Evolutionary conservation across 2,797 vertebrate species (phyloP), one percentile per base, ranked within the genome.

Genomic region (Hydrophis major): DNA sequence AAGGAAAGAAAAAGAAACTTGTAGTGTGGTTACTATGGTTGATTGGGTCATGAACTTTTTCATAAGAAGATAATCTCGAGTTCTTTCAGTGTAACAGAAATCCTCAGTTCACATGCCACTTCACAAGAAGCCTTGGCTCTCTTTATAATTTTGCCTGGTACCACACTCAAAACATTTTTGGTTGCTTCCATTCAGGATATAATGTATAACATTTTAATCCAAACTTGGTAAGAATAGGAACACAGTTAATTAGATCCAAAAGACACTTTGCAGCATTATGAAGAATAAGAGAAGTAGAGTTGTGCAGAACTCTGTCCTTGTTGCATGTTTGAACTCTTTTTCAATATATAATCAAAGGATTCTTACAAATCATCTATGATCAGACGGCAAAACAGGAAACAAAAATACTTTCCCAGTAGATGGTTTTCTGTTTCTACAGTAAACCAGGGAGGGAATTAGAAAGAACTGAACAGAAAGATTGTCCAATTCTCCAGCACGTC

Each of bases 61-160:
- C 47, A 61, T 83, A 37, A 16, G 55, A 59, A n/a, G 89, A n/a
- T 25, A n/a, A 16, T 60, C 25, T 93, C 25, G 8, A 22, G 22
- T 12, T 59, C 16, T 32, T 74, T 22, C 57, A 50, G 4, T 27
- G 22, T 78, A 87, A 66, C 56, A 53, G 10, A 32, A 50, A 16
- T 32, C 50, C 61, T 88, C 12, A 6, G 28, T 50, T 57, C 16
- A 2, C 37, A 16, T 14, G 13, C 20, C 47, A 37, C 32, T 63
- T 42, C 37, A n/a, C 56, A 86, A 57, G 56, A 86, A 89, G 0
- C 2, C 22, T 2, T 25, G 18, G 1, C 0, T 0, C 14, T 22
- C 25, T 5, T 28, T n/a, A 11, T 53, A 89, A 89, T 16, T 53
- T 91, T 87, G 42, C 56, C 90, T 56, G 47, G 14, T 55, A 22